Conservation (phyloP, 2,797 vertebrate species). For the Clarias fuscus region DNA sequence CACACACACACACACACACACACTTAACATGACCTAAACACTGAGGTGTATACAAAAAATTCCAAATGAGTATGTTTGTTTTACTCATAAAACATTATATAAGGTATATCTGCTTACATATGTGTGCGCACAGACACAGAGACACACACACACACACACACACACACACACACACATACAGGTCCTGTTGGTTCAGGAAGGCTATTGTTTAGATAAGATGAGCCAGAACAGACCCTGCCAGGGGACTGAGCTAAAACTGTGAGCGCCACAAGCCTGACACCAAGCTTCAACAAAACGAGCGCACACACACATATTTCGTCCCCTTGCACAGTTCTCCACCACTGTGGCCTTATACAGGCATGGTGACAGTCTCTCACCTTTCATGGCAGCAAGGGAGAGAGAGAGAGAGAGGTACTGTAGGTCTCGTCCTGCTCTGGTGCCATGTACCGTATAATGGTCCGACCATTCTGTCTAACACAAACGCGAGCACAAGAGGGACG, state of each 20-base stretch:
- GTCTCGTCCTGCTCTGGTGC: slow-evolving; percentile 31
- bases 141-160: slow-evolving; percentile 19
- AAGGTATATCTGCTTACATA: no score
- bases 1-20: slow-evolving; percentile 32
- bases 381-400: slow-evolving; percentile 66
- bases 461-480: slow-evolving; percentile 15
- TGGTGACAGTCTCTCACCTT: slow-evolving; percentile 73
- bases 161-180: slow-evolving; percentile 50
- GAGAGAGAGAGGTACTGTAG: background rate
- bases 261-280: slow-evolving; percentile 69
- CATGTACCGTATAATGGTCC: slow-evolving; percentile 39
- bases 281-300: slow-evolving; percentile 43
- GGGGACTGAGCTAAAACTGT: slow-evolving; percentile 63
- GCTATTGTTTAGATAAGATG: slow-evolving; percentile 80
- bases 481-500: background rate
- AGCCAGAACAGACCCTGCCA: slow-evolving; percentile 65
- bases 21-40: slow-evolving; percentile 37
- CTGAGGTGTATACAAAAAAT: slow-evolving; percentile 47
- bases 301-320: slow-evolving; percentile 42
- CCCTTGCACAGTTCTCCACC: slow-evolving; percentile 45
- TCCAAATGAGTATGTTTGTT: background rate
- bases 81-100: no score
- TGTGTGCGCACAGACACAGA: background rate
- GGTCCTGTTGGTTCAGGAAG: slow-evolving; percentile 66
- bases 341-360: slow-evolving; percentile 79